phyloP scores from a whole-genome alignment of 2,888 invertebrate genomes.

The Pandemis heparana region DNA sequence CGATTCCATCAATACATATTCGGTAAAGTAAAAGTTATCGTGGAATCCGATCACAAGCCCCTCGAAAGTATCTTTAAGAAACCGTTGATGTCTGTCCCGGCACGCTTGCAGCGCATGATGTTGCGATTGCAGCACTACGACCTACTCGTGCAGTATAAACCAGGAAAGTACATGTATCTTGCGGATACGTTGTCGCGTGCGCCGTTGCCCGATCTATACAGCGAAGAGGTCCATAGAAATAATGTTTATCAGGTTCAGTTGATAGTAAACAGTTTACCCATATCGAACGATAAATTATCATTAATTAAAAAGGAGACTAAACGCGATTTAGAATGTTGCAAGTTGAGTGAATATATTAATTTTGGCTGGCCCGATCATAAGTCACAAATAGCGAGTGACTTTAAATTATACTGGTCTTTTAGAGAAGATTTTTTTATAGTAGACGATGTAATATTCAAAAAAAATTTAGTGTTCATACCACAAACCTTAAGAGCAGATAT shows the following conservation, averaged over 20 bases:
- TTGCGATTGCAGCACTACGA: background rate
- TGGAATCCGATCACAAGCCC: conserved; percentile 21
- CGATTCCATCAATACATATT: conserved; percentile 26
- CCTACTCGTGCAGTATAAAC: background rate
- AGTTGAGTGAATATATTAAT: too few species aligned
- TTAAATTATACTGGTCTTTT: too few species aligned
- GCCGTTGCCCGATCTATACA: conserved; percentile 3
- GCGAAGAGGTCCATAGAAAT: conserved; percentile 6
- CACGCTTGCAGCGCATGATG: background rate
- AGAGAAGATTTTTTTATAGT: too few species aligned
- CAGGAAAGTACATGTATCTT: conserved; percentile 6
- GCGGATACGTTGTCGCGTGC: background rate
- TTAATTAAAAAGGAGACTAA: too few species aligned
- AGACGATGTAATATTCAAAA: too few species aligned
- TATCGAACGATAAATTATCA: too few species aligned
- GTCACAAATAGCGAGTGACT: too few species aligned
- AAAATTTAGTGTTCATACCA: too few species aligned
- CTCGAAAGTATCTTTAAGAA: conserved; percentile 2
- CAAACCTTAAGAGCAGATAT: too few species aligned
- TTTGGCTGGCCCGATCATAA: too few species aligned
- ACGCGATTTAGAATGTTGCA: too few species aligned
- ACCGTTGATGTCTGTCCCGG: conserved; percentile 7
- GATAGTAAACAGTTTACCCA: background rate
- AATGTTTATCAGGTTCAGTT: conserved; percentile 12
- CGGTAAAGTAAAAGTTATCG: conserved; percentile 18